These are phyloP conservation scores for Euzophera pinguis DNA, from an alignment of 2,888 invertebrate genomes.

Conservation along the genomic window DNA sequence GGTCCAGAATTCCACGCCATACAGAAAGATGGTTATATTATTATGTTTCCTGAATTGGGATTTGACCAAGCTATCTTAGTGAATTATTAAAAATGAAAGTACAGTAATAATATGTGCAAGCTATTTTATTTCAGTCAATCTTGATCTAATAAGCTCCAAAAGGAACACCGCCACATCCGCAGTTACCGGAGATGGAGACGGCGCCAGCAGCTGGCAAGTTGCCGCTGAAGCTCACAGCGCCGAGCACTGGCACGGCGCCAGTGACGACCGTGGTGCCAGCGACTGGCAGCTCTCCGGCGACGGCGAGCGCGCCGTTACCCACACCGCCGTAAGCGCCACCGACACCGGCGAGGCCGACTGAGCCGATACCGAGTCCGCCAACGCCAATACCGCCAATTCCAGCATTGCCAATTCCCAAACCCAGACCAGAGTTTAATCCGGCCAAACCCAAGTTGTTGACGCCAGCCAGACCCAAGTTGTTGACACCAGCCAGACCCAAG, in stretches of 20 bases:
- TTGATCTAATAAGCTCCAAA: conserved; percentile 1
- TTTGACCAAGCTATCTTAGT: too few species aligned
- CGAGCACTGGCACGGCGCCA: conserved; percentile 37
- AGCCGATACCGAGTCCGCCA: background rate
- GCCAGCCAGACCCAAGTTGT: conserved; percentile 7
- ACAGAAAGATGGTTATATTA: too few species aligned
- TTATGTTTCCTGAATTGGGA: too few species aligned
- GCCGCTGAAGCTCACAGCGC: conserved; percentile 39
- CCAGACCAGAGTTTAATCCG: conserved; percentile 2
- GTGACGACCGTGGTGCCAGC: conserved; percentile 23
- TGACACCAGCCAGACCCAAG: background rate
- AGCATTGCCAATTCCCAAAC: background rate
- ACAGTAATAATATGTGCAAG: background rate
- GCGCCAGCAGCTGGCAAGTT: conserved; percentile 28
- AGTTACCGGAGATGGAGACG: conserved; percentile 21
- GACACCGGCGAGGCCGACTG: background rate
- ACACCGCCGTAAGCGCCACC: background rate
- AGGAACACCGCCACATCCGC: conserved; percentile 19
- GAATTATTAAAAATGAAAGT: too few species aligned
- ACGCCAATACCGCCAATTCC: conserved; percentile 2
- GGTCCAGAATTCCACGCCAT: too few species aligned
- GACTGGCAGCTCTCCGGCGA: conserved; percentile 17
- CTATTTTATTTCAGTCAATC: background rate
- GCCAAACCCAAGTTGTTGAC: background rate
- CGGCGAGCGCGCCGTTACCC: conserved; percentile 18